phyloP scores from a whole-genome alignment of 2,888 invertebrate species.

The Diadegma fenestrale region DNA sequence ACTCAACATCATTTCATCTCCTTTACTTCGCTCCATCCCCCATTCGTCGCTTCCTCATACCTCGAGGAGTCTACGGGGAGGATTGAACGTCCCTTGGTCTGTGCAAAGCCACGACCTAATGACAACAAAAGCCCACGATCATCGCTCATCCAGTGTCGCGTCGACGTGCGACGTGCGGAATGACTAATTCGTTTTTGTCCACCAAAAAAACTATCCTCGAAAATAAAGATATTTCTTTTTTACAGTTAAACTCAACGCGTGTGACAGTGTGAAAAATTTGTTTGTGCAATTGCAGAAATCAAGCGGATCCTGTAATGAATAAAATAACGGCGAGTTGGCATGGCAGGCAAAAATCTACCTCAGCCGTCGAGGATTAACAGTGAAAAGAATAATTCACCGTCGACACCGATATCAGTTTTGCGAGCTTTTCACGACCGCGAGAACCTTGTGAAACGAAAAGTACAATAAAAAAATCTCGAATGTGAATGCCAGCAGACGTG shows the following conservation, averaged over 20 bases:
- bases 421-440: background rate
- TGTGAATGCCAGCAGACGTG: background rate
- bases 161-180: background rate
- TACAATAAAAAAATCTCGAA: background rate
- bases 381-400: constrained; percentile 1
- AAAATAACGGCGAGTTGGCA: background rate
- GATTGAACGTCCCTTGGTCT: constrained; percentile 21
- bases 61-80: constrained; percentile 1
- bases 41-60: background rate
- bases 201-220: background rate
- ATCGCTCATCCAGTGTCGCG: background rate
- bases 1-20: constrained; percentile 45
- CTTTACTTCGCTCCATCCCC: constrained; percentile 11
- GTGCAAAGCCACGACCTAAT: constrained; percentile 27
- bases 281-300: background rate
- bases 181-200: background rate
- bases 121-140: background rate
- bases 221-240: background rate
- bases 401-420: constrained; percentile 7
- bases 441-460: background rate
- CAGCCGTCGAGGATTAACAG: background rate
- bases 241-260: background rate
- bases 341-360: background rate
- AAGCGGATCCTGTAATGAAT: background rate
- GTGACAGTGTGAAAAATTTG: background rate